Base-by-base conservation (phyloP, 1,140 invertebrate species). In the Helicorthomorpha holstii region DNA sequence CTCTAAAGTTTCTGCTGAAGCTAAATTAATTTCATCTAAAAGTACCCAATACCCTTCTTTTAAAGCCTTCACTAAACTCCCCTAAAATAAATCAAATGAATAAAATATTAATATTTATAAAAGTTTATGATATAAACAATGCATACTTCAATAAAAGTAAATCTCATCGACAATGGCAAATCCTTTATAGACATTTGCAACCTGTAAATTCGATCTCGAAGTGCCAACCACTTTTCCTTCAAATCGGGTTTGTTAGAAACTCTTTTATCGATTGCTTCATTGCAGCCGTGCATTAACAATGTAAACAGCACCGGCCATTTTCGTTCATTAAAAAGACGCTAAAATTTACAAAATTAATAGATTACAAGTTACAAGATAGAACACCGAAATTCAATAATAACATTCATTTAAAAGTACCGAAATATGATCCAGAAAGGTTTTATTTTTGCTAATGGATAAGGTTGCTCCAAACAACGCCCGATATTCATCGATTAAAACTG, bases 1-100 rank as follows among this genome's bases (percentile, higher is more conserved):
- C 63, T 98, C 90, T 38, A 98, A 73, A 16, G 92, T 96, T 71
- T 98, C 94, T 0, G 89, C 82, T 44, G 85, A 85, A 0, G 94
- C 93, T 52, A 98, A 75, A 72, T 98, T 98, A 24, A 98, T 97
- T 75, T 98, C 94, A 67, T 98, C 94, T 27, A 98, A 64, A 21
- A 98, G 67, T 27, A 98, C 83, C 94, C 94, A 98, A 59, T 93
- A 74, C 1, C 88, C 72, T 66, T 87, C 75, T 64, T 80, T 79
- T 56, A 97, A 73, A 7, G 93, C 92, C 69, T 82, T 87, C 1
- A 96, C 82, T 54, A 98, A 70, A 54, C 82, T 85, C 21, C 94
- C 93, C 69, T 73, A 27, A 21, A 58, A 53, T 53, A 55, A 57
- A 38, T 52, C 19, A 25, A 53, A 54, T 49, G 48, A 42, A 22